Base-by-base conservation (phyloP, 1,140 invertebrate genomes). In the Maniola jurtina region DNA sequence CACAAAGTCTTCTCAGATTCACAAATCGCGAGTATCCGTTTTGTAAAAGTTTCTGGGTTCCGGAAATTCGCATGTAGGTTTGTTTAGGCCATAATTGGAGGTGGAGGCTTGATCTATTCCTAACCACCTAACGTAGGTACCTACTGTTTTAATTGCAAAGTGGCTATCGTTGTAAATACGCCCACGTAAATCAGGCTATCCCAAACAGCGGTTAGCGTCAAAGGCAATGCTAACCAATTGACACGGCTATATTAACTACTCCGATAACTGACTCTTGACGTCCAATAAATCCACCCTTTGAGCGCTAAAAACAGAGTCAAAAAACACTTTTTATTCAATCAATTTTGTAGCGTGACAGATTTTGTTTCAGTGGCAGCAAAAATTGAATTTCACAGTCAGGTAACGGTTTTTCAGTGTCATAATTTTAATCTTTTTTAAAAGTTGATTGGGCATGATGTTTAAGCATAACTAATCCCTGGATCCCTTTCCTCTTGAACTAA, bases 201-300 rank as follows among this genome's bases (percentile, higher is more conserved):
- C 16, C 5, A 16, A 25, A 16, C 48, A 52, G 14, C 48, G 48
- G 48, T 52, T 16, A 25, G 16, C 16, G 33, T 50, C 25, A 50
- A 11, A 47, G 38, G 40, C 57, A 47, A 6, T 16, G 42, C 25
- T 60, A 60, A 47, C 40, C 13, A 34, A 35, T 50, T 50, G 33
- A 48, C 45, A 50, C 9, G 33, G 14, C 16, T 33, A 50, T 35
- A 52, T 52, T 50, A 61, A 36, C 45, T 50, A 34, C 13, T 48
- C 13, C 25, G 42, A 61, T 35, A 47, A 13, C 57, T 59, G 25
- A 59, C 59, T n/a, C 33, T 61, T 33, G 59, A 61, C 59, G 33
- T 61, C 45, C 59, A 61, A 61, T 61, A 34, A 60, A 40, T 59
- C 16, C 40, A 60, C 58, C 13, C 13, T 47, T 60, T 25, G 16